Percentiles rank a stretch among this genome's conserved stretches.
Evolutionary conservation across 1,140 invertebrate species (phyloP).

Genomic region (Drosophila dunni): DNA sequence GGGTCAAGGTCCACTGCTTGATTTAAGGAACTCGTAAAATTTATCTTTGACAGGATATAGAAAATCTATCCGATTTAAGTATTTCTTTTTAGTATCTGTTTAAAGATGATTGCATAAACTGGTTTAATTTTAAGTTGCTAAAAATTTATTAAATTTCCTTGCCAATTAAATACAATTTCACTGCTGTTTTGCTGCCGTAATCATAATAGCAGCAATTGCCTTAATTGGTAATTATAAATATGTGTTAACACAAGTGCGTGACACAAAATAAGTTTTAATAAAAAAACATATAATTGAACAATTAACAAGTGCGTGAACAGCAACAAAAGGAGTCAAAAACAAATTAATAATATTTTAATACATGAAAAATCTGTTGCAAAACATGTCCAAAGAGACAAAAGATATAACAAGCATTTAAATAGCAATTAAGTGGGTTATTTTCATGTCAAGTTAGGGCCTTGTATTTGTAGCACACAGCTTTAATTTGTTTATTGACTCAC

Average conservation of each 20-base stretch:
- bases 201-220: not conserved
- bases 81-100: no score
- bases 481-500: not conserved
- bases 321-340: not conserved
- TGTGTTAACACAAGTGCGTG: slow-evolving; percentile 25
- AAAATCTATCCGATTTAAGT: no score
- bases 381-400: not conserved
- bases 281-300: slow-evolving; percentile 1
- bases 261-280: not conserved
- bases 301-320: slow-evolving; percentile 4
- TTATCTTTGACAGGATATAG: no score
- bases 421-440: not conserved
- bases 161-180: no score
- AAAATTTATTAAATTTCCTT: no score
- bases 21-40: no score
- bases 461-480: not conserved
- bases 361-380: not conserved
- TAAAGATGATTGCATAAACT: no score
- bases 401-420: not conserved
- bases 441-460: not conserved
- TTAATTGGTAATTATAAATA: slow-evolving; percentile 15
- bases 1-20: no score
- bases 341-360: not conserved
- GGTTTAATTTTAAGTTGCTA: no score
- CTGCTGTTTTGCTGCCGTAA: no score